phyloP scores from a whole-genome alignment of 2,113 vertebrate species.

The Arothron firmamentum region DNA sequence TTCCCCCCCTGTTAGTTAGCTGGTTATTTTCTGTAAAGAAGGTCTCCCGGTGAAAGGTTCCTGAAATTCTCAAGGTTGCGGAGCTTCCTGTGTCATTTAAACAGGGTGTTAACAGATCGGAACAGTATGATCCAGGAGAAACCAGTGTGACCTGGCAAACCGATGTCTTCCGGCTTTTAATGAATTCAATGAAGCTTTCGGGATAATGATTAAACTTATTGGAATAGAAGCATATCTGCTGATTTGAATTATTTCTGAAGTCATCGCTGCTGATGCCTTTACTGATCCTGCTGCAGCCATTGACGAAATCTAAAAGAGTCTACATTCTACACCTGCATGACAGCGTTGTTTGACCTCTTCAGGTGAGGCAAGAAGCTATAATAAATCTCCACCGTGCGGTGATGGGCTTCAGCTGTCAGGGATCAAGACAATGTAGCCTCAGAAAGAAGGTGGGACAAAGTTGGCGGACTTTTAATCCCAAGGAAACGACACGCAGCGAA shows the following conservation, averaged over 20 bases:
- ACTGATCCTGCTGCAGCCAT: slow-evolving; percentile 1
- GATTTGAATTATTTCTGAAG: not conserved
- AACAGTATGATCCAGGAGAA: not conserved
- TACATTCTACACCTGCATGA: not conserved
- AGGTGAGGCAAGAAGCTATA: not conserved
- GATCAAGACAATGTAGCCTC: not conserved
- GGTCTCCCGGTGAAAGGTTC: not conserved
- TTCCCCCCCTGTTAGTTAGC: not conserved
- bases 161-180: not conserved
- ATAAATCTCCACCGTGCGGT: not conserved
- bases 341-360: slow-evolving; percentile 1
- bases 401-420: not conserved
- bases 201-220: not conserved
- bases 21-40: not conserved
- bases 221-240: not conserved
- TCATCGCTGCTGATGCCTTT: not conserved
- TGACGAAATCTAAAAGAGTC: not conserved
- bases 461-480: slow-evolving; percentile 10
- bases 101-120: not conserved
- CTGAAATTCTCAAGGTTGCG: not conserved
- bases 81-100: not conserved
- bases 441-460: not conserved
- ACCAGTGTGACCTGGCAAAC: no score
- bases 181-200: not conserved
- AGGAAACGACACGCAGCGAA: slow-evolving; percentile 1